Evolutionary conservation across 2,888 invertebrate genomes (phyloP).

Genomic region (Drosophila infuscata): DNA sequence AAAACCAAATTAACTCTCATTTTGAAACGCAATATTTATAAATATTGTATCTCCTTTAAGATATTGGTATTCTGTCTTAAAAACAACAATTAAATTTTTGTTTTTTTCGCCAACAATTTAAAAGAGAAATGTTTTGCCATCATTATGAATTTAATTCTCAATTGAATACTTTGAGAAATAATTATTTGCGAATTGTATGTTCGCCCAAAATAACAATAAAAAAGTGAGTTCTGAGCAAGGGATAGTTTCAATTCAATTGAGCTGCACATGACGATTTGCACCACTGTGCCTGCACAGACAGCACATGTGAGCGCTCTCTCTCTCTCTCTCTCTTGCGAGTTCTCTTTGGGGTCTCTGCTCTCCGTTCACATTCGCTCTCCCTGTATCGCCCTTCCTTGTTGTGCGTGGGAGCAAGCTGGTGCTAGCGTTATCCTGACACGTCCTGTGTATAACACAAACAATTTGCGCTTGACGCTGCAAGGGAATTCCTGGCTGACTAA

Average conservation of each 20-base stretch:
- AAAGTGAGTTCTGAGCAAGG: background rate
- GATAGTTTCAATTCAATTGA: background rate
- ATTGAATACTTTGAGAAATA: no score
- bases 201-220: background rate
- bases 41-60: background rate
- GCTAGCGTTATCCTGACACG: constrained; percentile 33
- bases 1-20: background rate
- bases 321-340: constrained; percentile 9
- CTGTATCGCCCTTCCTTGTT: constrained; percentile 11
- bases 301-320: constrained; percentile 15
- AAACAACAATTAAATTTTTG: background rate
- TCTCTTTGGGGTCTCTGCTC: constrained; percentile 6
- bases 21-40: background rate
- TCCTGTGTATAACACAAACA: constrained; percentile 75
- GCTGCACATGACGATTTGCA: background rate
- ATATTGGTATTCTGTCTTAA: background rate
- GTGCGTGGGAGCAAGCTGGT: constrained; percentile 68
- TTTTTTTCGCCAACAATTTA: background rate
- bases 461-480: constrained; percentile 61
- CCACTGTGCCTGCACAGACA: constrained; percentile 42
- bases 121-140: background rate
- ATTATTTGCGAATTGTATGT: background rate
- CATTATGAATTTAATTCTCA: background rate
- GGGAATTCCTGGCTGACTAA: constrained; percentile 56
- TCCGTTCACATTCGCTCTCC: constrained; percentile 4